Percentiles rank a stretch among this genome's conserved stretches.
Conservation (phyloP, 2,113 vertebrate species). For the Cochlearius cochlearius region DNA sequence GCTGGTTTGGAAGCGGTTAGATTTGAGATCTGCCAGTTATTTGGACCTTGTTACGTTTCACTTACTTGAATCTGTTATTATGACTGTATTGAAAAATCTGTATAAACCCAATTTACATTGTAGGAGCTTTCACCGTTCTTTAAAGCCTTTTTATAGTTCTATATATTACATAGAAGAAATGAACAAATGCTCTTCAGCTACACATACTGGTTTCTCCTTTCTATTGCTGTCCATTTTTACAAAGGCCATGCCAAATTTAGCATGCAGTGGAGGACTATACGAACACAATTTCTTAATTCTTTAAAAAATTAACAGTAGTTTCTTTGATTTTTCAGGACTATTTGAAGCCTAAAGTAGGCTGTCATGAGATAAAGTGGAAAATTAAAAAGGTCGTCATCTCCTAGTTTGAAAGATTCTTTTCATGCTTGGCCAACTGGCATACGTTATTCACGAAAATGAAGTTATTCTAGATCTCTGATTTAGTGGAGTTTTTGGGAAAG, state of each 20-base stretch:
- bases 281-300: neutral
- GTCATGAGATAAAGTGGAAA: conserved; percentile 12
- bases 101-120: neutral
- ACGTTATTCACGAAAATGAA: neutral
- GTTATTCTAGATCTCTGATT: neutral
- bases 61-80: neutral
- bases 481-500: neutral
- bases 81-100: neutral
- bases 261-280: neutral
- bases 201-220: neutral
- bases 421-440: neutral
- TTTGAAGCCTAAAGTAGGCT: neutral
- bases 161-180: neutral
- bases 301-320: neutral
- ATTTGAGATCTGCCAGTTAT: neutral
- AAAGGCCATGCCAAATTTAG: neutral
- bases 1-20: neutral
- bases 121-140: neutral
- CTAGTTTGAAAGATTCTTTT: neutral
- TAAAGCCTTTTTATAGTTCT: neutral
- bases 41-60: neutral
- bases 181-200: neutral
- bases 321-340: neutral
- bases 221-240: neutral
- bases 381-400: neutral